Evolutionary conservation across 2,797 vertebrate genomes (phyloP), one percentile per base, ranked within the genome.

Genomic region (Sebastes taczanowskii): DNA sequence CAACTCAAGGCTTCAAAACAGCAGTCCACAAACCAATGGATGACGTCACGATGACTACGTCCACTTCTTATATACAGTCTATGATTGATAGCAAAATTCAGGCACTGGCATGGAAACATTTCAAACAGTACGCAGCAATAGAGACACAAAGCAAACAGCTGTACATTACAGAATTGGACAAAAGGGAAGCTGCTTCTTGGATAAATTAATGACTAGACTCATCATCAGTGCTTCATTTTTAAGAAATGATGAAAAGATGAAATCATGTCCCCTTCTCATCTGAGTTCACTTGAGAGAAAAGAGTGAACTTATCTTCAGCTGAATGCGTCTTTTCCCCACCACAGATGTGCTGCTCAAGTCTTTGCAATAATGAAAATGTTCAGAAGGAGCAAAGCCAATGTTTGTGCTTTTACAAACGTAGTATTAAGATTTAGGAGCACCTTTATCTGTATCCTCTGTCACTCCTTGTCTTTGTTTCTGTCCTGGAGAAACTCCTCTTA

Each of bases 21-120:
- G 35, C 35, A 38, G 35, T 0, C 35, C 35, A 38, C 5, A 42
- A 42, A 14, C 38, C 0, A 16, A 42, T 42, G 14, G 13, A 0
- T 42, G 38, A 42, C 0, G 14, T 42, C 38, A 42, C 2, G 13
- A 38, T 35, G 34, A 35, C 34, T 35, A 11, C 5, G 35, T 38
- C 35, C 0, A 7, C 38, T 42, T 42, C 16, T 18, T 46, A 46
- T 46, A 46, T 18, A 46, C 14, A 18, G 42, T 46, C 42, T 46
- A 18, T 49, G 46, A 49, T 20, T 49, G 46, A 20, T 20, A 20
- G 6, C n/a, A 8, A 34, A 63, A 35, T 23, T 22, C 32, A 63
- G n/a, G 32, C 60, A 22, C 30, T 34, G 22, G 29, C 30, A 62
- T 62, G 30, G 20, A 32, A 20, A 34, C 0, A 18, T 60, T 29